Base-by-base conservation (phyloP, 2,888 invertebrate species). In the Parnassius apollo region DNA sequence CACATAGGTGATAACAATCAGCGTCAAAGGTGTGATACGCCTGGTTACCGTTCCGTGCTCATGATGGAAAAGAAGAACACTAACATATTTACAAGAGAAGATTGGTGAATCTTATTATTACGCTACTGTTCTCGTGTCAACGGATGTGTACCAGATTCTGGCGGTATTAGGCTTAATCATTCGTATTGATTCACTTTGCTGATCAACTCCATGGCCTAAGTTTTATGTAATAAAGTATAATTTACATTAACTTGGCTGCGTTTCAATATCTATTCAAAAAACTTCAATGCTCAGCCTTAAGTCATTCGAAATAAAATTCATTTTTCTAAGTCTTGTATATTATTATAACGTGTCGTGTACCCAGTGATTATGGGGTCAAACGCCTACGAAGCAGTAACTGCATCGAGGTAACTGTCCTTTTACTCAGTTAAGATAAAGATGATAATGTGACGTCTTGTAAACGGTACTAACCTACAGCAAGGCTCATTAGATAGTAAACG, bases 381-480 rank as follows among this genome's bases (percentile, higher is more conserved):
- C 49, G 49, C 49, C 44, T 44, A 44, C 44, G 13, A 13, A n/a
- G 9, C 18, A 13, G 49, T 49, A 9, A 49, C 13, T 49, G 9
- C 13, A 49, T 18, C 13, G 13, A 8, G 8, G 49, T 49, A 49
- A 13, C 13, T 13, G 13, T 49, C 35, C 35, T 35, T 35, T 35
- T 35, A 35, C 35, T 35, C 35, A 35, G 35, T 35, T 7, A 35
- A 35, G 35, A 35, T 35, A 35, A 35, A 35, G 7, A 35, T 7
- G 4, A 44, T 11, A 44, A 44, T 49, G 7, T 49, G 18, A 49
- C 13, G 11, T 9, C 2, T 9, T 18, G 49, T 13, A 49, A 18
- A 13, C 49, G 18, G 13, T 49, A 49, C 49, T 49, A 49, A 49
- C 49, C 49, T 49, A 49, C 49, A 49, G 13, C 49, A 49, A 49